Evolutionary conservation across 2,797 vertebrate species (phyloP).

Genomic region (Aplochiton taeniatus): DNA sequence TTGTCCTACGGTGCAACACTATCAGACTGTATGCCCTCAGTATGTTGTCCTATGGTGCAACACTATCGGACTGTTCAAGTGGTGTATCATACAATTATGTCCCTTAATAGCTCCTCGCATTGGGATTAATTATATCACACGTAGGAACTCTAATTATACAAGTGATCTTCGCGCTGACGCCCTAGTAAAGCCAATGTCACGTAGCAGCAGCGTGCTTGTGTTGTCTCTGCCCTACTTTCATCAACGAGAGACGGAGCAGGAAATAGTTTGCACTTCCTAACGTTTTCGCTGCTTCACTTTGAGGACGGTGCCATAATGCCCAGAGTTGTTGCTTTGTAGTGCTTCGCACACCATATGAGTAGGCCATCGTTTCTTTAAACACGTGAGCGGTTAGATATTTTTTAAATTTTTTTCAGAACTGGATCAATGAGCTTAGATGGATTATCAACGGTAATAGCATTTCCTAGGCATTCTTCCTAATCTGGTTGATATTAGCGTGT

Average conservation of each 20-base stretch:
- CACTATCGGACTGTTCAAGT: constrained; percentile 45
- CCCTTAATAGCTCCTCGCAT: constrained; percentile 58
- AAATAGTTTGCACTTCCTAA: background rate
- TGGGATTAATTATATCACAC: constrained; percentile 69
- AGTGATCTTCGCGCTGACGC: constrained; percentile 59
- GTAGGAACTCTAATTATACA: constrained; percentile 72
- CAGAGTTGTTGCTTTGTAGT: no score
- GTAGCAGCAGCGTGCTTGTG: constrained; percentile 56
- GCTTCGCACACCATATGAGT: no score
- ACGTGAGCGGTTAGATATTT: no score
- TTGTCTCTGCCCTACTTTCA: constrained; percentile 60
- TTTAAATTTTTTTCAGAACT: no score
- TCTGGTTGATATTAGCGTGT: background rate
- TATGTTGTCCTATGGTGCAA: constrained; percentile 11
- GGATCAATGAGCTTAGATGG: background rate
- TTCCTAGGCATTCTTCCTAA: background rate
- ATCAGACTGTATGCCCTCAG: no score
- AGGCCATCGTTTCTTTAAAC: no score
- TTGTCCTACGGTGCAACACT: no score
- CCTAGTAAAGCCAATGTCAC: constrained; percentile 78
- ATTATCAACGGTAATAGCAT: background rate
- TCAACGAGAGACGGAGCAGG: constrained; percentile 24
- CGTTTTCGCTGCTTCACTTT: background rate
- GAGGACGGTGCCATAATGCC: no score
- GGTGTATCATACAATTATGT: constrained; percentile 55